A percentile compares a stretch with the other conserved stretches of the same genome.
These are phyloP conservation scores for Gadus chalcogrammus DNA, from an alignment of 2,113 vertebrate genomes.

Conservation along the genomic window DNA sequence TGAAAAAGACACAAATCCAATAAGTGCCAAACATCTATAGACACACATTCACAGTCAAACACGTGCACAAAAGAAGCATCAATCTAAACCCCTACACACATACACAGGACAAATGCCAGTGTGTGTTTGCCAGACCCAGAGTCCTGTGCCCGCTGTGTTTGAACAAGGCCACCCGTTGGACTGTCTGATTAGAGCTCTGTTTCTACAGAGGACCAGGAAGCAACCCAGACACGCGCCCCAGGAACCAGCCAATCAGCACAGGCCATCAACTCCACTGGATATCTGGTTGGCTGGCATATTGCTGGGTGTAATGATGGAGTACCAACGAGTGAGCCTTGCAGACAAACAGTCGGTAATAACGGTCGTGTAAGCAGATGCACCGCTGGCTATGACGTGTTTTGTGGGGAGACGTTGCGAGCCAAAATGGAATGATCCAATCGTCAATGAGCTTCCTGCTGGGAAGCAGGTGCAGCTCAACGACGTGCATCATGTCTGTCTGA, in stretches of 20 bases:
- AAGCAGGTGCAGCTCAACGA: slow-evolving; percentile 47
- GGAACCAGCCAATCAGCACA: slow-evolving; percentile 49
- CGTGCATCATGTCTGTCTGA: slow-evolving; percentile 44
- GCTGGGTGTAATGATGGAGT: neutral
- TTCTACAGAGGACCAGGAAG: no score
- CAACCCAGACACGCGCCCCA: slow-evolving; percentile 61
- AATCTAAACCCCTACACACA: neutral
- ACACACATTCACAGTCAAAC: neutral
- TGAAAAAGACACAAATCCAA: neutral
- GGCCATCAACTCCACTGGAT: slow-evolving; percentile 6
- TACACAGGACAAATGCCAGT: slow-evolving; percentile 26
- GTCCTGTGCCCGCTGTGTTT: slow-evolving; percentile 57
- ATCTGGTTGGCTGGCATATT: slow-evolving; percentile 17
- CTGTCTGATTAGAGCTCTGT: slow-evolving; percentile 61
- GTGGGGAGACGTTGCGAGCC: slow-evolving; percentile 23
- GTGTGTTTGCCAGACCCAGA: slow-evolving; percentile 59
- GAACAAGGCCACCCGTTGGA: slow-evolving; percentile 61
- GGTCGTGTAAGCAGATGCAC: slow-evolving; percentile 14
- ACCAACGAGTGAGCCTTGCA: slow-evolving; percentile 4
- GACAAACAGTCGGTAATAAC: neutral
- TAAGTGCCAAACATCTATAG: slow-evolving; percentile 1
- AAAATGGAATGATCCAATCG: slow-evolving; percentile 47
- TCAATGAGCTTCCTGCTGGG: slow-evolving; percentile 43
- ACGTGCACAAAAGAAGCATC: neutral
- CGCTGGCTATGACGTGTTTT: slow-evolving; percentile 41